Evolutionary conservation across 30 jellyfish, hydroid and myxozoan genomes (phyloP), one percentile per base, ranked within the genome.

Genomic region (Pseudorhiza aurosa): DNA sequence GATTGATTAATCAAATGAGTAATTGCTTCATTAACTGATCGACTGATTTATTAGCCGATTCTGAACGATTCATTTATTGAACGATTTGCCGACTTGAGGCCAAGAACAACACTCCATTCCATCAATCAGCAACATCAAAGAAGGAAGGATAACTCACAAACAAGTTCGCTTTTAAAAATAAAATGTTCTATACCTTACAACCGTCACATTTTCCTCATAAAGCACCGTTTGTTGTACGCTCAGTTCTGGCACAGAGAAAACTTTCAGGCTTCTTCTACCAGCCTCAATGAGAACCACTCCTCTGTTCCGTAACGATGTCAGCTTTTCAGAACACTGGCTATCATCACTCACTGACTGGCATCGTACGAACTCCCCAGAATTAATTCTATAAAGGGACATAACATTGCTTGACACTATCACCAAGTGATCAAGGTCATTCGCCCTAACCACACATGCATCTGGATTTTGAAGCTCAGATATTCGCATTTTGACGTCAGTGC

Each of bases 401-500:
- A 65, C 68, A 7, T 58, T 39, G 26, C 70, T 44, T 4, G 91
- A 47, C 46, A 80, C 27, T 2, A 80, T 55, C 8, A 65, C 91
- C 21, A 80, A 28, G 18, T 62, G 69, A 19, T 31, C 35, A 12
- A 39, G 39, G 5, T 4, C 9, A 24, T 56, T 60, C 2, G 35
- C 68, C 1, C 65, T 60, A 9, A 57, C 31, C 15, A 80, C 27
- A 21, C 82, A 67, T 18, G 91, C 91, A 14, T 65, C 91, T 1
- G 91, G 91, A 43, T 80, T 80, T 0, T 64, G 77, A 53, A 80
- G 73, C 44, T 68, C 91, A 62, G 75, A 33, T 6, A 80, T 44
- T 68, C 91, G 83, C 44, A 80, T 53, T 39, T 55, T 80, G 46
- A 80, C 71, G 35, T 80, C 91, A 0, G 91, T 24, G 46, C 46